These are phyloP conservation scores for Metaphire vulgaris DNA, from an alignment of 1,140 invertebrate species.

Conservation along the genomic window DNA sequence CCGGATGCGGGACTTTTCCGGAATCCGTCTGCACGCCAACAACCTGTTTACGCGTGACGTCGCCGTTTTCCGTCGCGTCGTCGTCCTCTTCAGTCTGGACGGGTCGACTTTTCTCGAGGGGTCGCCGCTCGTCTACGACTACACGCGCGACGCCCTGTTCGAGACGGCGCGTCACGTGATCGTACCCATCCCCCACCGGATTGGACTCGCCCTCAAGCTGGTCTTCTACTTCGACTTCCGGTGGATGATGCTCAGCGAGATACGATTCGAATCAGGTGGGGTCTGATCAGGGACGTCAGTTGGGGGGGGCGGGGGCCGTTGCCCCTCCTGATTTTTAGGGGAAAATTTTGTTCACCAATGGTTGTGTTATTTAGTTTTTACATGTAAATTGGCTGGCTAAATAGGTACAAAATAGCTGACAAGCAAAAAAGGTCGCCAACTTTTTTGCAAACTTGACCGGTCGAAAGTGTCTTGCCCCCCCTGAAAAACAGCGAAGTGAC, in stretches of 20 bases:
- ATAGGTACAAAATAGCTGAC: no score
- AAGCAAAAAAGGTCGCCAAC: no score
- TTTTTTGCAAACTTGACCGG: no score
- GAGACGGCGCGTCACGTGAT: conserved; percentile 54
- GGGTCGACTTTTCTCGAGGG: conserved; percentile 56
- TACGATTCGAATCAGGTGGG: not conserved
- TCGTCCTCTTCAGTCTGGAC: conserved; percentile 73
- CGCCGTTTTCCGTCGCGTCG: conserved; percentile 58
- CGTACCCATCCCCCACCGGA: not conserved
- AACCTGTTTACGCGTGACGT: conserved; percentile 65
- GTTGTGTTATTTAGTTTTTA: no score
- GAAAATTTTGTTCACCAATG: no score
- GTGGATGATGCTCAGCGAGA: not conserved
- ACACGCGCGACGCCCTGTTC: conserved; percentile 72
- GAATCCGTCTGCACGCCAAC: conserved; percentile 65
- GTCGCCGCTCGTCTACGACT: conserved; percentile 63
- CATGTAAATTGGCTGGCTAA: no score
- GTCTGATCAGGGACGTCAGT: no score
- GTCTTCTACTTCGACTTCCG: not conserved
- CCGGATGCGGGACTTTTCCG: conserved; percentile 74
- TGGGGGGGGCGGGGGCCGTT: no score
- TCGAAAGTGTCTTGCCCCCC: no score
- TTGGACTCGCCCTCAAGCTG: not conserved
- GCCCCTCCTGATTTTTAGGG: no score
- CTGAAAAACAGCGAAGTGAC: no score